These are phyloP conservation scores for Calliphora vicina DNA, from an alignment of 1,140 invertebrate species.

Conservation along the genomic window DNA sequence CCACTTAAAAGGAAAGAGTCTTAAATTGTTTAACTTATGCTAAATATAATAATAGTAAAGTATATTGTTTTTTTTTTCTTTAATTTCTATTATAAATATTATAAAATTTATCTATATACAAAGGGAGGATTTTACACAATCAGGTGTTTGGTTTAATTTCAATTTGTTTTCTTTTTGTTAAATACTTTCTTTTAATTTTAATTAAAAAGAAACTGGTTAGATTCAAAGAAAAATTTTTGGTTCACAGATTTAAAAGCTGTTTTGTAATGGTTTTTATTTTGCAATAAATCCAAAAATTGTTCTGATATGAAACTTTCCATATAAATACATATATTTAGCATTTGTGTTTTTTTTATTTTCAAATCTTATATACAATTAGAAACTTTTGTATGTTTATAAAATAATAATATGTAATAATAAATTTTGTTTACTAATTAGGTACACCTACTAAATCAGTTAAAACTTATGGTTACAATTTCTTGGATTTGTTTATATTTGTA, in stretches of 20 bases:
- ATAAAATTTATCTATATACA: neutral
- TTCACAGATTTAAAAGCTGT: neutral
- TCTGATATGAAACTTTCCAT: constrained; percentile 1
- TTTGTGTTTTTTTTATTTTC: neutral
- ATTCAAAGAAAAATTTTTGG: constrained; percentile 1
- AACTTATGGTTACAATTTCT: neutral
- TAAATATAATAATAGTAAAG: neutral
- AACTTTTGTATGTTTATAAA: neutral
- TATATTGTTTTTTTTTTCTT: neutral
- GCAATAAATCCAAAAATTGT: neutral
- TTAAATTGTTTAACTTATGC: neutral
- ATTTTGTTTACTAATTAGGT: neutral
- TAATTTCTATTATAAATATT: neutral
- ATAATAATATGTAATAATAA: neutral
- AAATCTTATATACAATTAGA: constrained; percentile 4
- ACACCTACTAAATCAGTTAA: neutral
- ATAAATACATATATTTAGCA: neutral
- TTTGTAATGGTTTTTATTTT: neutral
- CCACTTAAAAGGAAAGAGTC: neutral
- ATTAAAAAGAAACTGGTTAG: neutral
- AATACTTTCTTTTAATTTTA: neutral
- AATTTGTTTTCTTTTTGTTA: neutral
- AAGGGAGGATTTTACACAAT: neutral
- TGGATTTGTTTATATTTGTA: neutral
- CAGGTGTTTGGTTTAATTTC: neutral